Evolutionary conservation across 2,888 invertebrate species (phyloP).

Genomic region (Parnassius orleans): DNA sequence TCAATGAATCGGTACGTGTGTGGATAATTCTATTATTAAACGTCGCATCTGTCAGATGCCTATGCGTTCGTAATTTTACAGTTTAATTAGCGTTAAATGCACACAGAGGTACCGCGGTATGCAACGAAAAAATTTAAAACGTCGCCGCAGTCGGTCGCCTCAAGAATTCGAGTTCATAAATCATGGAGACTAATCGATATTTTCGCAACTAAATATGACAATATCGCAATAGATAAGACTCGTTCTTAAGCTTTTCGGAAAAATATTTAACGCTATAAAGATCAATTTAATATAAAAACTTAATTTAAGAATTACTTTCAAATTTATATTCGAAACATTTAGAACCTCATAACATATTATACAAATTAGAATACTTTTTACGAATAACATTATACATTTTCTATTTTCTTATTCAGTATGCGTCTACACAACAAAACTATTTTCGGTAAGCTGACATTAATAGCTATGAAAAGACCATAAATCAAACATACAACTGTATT

Average conservation of each 20-base stretch:
- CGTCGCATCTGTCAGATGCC: constrained; percentile 78
- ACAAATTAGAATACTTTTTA: no score
- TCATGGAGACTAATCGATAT: constrained; percentile 50
- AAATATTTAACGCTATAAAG: constrained; percentile 5
- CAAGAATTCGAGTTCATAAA: constrained; percentile 66
- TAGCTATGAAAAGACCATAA: constrained; percentile 4
- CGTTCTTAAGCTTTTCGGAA: constrained; percentile 8
- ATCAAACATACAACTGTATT: constrained; percentile 1
- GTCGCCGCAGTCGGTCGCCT: constrained; percentile 50
- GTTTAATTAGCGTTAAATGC: constrained; percentile 81
- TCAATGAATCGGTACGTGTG: constrained; percentile 53
- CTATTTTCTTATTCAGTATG: no score
- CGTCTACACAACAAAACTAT: no score
- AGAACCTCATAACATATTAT: no score
- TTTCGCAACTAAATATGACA: constrained; percentile 42
- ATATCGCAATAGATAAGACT: constrained; percentile 1
- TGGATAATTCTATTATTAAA: constrained; percentile 76
- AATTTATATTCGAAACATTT: no score
- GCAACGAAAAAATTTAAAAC: constrained; percentile 53
- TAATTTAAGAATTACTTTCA: background rate
- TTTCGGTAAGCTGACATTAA: background rate
- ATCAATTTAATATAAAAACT: background rate
- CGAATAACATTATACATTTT: no score
- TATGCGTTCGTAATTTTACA: constrained; percentile 77
- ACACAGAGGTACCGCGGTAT: constrained; percentile 64